Percentiles rank a stretch among this genome's conserved stretches.
phyloP scores from a whole-genome alignment of 2,113 vertebrate genomes.

The Macquaria australasica region DNA sequence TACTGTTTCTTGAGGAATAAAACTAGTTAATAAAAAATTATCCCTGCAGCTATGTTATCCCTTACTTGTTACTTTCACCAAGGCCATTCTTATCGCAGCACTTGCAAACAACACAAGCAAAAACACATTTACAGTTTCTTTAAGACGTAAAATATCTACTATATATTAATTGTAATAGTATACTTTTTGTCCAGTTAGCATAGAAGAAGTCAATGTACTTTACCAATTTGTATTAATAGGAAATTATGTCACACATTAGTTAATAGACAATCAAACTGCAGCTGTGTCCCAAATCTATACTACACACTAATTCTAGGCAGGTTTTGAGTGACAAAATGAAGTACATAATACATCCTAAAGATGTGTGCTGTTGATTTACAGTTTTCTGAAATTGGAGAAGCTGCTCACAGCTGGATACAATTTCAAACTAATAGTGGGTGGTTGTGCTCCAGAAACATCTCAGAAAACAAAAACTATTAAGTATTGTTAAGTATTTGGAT shows the following conservation, averaged over 20 bases:
- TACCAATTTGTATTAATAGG: neutral
- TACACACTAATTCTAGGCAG: neutral
- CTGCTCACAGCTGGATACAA: conserved; percentile 17
- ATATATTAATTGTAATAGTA: neutral
- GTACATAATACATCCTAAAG: neutral
- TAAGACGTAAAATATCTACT: neutral
- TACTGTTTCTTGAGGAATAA: conserved; percentile 50
- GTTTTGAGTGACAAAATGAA: neutral
- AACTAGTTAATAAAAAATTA: conserved; percentile 65
- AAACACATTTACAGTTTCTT: conserved; percentile 28
- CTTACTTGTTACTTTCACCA: conserved; percentile 27
- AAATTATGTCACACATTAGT: conserved; percentile 2
- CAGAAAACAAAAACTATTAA: neutral
- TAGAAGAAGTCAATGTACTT: neutral
- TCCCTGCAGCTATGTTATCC: conserved; percentile 44
- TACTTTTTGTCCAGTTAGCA: neutral
- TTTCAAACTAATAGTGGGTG: conserved; percentile 11
- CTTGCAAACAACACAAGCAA: conserved; percentile 23
- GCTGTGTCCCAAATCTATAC: neutral
- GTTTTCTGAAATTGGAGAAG: neutral
- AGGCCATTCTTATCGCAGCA: conserved; percentile 41
- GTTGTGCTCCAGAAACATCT: neutral
- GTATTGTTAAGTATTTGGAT: neutral
- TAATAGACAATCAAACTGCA: neutral
- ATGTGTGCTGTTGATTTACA: neutral